phyloP scores from a whole-genome alignment of 2,113 vertebrate species.

The Nematolebias whitei region DNA sequence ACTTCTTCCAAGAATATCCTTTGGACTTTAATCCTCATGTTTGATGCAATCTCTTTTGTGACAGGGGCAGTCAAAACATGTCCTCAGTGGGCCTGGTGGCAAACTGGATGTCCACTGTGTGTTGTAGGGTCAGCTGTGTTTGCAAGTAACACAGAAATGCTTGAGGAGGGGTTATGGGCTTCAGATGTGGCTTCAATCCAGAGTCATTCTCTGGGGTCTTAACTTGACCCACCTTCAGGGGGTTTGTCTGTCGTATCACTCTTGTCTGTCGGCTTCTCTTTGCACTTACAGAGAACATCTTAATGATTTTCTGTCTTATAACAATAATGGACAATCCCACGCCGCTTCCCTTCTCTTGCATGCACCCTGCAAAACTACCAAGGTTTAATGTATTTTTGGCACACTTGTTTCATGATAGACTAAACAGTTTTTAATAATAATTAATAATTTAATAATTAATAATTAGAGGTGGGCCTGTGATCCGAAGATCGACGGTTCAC shows the following conservation, averaged over 20 bases:
- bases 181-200: constrained; percentile 15
- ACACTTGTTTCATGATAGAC: no score
- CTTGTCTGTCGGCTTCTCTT: constrained; percentile 26
- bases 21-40: constrained; percentile 45
- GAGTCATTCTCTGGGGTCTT: constrained; percentile 18
- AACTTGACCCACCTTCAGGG: constrained; percentile 29
- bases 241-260: constrained; percentile 27
- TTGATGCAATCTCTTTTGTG: constrained; percentile 49
- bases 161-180: constrained; percentile 24
- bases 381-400: not conserved
- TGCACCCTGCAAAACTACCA: not conserved
- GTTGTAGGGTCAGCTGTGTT: constrained; percentile 70
- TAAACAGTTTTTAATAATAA: not conserved
- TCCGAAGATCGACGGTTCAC: no score
- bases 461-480: no score
- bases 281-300: constrained; percentile 10
- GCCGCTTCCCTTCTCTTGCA: not conserved
- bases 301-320: constrained; percentile 59
- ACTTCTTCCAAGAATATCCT: constrained; percentile 31
- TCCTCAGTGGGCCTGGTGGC: constrained; percentile 48
- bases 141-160: constrained; percentile 61
- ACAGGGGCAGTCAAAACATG: constrained; percentile 65
- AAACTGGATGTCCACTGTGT: constrained; percentile 49
- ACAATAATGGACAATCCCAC: constrained; percentile 34
- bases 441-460: no score